Percentiles rank a stretch among this genome's conserved stretches.
These are phyloP conservation scores for Aurelia sp. DNA, from an alignment of 30 jellyfish, hydroid and myxozoan species.

Conservation along the genomic window DNA sequence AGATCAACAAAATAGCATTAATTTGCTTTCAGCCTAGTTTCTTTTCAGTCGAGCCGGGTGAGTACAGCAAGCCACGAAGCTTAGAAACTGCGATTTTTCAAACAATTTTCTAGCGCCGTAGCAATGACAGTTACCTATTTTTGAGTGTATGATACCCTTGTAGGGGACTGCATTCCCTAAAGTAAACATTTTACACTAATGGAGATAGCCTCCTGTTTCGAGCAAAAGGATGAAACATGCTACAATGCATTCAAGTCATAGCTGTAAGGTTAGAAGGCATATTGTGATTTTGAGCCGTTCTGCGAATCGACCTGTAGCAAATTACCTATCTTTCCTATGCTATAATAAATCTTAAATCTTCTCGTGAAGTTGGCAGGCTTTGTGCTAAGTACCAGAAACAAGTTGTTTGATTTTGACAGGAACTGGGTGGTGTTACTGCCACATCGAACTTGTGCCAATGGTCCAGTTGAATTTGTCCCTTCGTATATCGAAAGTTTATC, in stretches of 20 bases:
- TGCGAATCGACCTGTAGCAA: not conserved
- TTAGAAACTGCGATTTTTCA: not conserved
- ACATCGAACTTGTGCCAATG: not conserved
- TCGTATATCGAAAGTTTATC: not conserved
- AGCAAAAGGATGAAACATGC: not conserved
- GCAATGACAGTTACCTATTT: not conserved
- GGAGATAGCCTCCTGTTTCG: not conserved
- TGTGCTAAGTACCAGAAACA: not conserved
- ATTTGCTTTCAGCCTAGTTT: not conserved
- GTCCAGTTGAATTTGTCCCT: not conserved
- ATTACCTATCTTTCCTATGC: constrained; percentile 4
- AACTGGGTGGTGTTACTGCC: not conserved
- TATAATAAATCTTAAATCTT: not conserved
- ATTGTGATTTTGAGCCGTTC: not conserved
- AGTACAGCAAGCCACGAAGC: not conserved
- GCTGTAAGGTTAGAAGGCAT: not conserved
- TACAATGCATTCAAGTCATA: not conserved
- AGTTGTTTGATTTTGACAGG: not conserved
- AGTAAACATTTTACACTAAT: not conserved
- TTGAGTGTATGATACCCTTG: no score
- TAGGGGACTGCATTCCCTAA: no score
- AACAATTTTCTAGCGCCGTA: not conserved
- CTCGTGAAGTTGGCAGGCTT: not conserved
- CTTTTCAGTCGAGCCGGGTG: not conserved
- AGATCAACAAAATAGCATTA: not conserved